Evolutionary conservation across 2,797 vertebrate genomes (phyloP), one percentile per base, ranked within the genome.

Genomic region (Emys orbicularis): DNA sequence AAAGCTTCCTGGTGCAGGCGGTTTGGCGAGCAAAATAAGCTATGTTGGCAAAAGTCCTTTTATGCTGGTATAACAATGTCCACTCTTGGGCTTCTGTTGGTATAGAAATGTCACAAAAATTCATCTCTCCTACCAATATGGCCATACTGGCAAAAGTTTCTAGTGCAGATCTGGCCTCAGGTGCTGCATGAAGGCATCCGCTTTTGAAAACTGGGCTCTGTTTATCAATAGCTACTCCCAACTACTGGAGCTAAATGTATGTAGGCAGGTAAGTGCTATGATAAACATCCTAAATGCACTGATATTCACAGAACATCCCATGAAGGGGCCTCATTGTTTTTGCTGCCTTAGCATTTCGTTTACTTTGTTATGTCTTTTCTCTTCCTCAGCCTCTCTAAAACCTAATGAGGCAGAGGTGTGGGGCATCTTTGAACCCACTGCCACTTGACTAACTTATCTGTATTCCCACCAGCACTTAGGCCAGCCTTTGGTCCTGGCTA

Each of bases 71-170:
- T 41, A 11, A 41, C 21, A 41, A 41, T 72, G 68, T 41, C n/a
- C 21, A 37, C n/a, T 72, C 21, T 41, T 23, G 19, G 11, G 10
- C 68, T 94, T 91, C 59, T 54, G 65, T 81, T 90, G 87, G 74
- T 1, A 0, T 25, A 86, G 84, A 68, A 94, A 95, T 68, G 86
- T 77, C 3, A 0, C 1, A 80, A 90, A 94, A 49, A 96, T 92
- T 93, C 44, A 89, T 90, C 86, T 95, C 79, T 94, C 94, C 93
- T 92, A 96, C 83, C 94, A 92, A 96, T 95, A 87, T 2, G 52
- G 56, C 57, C 76, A 68, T 34, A 86, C 81, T 84, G 53, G 88
- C 91, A 96, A 89, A 95, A 86, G 93, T 86, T 5, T 0, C 83
- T 80, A 41, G 68, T 76, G 37, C 37, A 47, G 61, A 27, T 44